phyloP scores from a whole-genome alignment of 1,140 invertebrate genomes.

The Drosophila nebulosa region DNA sequence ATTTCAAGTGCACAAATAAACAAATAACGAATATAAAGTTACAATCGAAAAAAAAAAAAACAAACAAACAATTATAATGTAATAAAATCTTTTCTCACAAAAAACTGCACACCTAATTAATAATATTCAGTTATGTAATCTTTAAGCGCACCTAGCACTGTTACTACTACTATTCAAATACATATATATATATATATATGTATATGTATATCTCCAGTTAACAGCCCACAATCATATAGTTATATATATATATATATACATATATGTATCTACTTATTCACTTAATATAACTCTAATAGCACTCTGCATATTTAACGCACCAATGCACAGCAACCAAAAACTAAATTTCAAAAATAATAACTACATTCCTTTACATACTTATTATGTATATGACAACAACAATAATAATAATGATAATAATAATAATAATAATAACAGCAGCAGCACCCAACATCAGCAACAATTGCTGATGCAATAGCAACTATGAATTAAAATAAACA shows the following conservation, averaged over 20 bases:
- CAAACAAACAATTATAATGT: not conserved
- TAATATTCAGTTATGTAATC: conserved; percentile 30
- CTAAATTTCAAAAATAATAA: conserved; percentile 8
- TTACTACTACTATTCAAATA: conserved; percentile 23
- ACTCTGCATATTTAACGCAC: conserved; percentile 69
- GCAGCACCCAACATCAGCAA: not conserved
- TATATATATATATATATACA: conserved; percentile 17
- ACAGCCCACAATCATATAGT: too few species aligned
- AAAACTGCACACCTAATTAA: conserved; percentile 50
- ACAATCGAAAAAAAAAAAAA: not conserved
- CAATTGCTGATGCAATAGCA: conserved; percentile 25
- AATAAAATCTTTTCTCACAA: not conserved
- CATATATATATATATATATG: conserved; percentile 15
- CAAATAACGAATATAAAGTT: conserved; percentile 20
- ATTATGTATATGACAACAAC: not conserved
- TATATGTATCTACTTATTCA: conserved; percentile 27
- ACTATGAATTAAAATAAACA: conserved; percentile 46
- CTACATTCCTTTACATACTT: not conserved
- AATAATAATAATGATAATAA: too few species aligned
- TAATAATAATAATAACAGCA: too few species aligned
- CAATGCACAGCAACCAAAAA: conserved; percentile 44
- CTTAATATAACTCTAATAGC: conserved; percentile 33
- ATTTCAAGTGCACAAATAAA: conserved; percentile 60
- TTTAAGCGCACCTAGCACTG: conserved; percentile 37
- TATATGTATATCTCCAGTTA: conserved; percentile 7